Conservation (phyloP, 2,113 vertebrate species). For the Diglossa brunneiventris region DNA sequence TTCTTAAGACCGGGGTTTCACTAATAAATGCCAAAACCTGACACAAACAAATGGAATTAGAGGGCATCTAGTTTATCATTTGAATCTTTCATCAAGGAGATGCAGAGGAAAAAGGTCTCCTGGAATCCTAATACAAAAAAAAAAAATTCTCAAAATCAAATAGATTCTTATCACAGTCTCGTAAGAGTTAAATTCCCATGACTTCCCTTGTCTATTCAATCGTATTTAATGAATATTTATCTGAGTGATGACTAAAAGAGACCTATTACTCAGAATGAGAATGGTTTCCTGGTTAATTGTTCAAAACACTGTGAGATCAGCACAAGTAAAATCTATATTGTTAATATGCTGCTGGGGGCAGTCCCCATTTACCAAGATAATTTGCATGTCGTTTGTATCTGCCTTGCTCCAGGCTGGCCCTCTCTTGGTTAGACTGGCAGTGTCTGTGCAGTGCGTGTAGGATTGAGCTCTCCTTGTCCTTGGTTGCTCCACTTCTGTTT, state of each 20-base stretch:
- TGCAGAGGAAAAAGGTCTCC: background rate
- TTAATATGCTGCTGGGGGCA: background rate
- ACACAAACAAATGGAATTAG: background rate
- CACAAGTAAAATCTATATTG: background rate
- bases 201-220: background rate
- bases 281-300: background rate
- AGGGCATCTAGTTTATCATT: background rate
- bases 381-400: background rate
- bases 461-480: background rate
- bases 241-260: background rate
- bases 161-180: background rate
- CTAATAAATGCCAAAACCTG: background rate
- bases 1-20: background rate
- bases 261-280: background rate
- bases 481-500: background rate
- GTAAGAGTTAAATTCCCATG: background rate
- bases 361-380: background rate
- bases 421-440: background rate
- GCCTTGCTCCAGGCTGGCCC: background rate
- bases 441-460: fast-evolving
- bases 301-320: background rate
- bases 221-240: background rate
- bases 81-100: background rate
- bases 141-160: background rate
- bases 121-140: background rate